Conservation (phyloP, 2,113 vertebrate species). For the Seriola rivoliana region DNA sequence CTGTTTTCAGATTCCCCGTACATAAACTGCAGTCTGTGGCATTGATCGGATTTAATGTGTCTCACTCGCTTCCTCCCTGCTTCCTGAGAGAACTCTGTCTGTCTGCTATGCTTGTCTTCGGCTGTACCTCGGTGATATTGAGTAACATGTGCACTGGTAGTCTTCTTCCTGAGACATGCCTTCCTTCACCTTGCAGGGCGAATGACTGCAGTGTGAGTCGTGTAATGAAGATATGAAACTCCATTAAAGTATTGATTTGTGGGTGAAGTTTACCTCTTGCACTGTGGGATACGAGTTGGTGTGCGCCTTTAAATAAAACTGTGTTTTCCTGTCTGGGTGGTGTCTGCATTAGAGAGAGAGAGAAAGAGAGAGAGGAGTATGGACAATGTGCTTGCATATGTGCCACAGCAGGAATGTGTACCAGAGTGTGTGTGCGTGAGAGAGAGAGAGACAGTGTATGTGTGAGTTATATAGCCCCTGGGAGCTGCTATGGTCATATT, state of each 20-base stretch:
- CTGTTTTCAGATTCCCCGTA: conserved; percentile 47
- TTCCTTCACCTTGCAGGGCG: conserved; percentile 40
- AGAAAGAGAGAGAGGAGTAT: conserved; percentile 23
- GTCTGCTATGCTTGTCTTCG: conserved; percentile 55
- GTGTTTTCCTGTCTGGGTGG: conserved; percentile 38
- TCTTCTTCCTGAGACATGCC: conserved; percentile 30
- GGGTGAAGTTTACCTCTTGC: conserved; percentile 37
- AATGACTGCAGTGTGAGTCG: conserved; percentile 36
- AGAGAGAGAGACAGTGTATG: conserved; percentile 51
- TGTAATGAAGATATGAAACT: conserved; percentile 52
- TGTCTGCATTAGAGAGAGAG: conserved; percentile 20
- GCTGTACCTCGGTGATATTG: conserved; percentile 30
- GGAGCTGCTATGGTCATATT: conserved; percentile 82
- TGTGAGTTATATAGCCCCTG: conserved; percentile 72
- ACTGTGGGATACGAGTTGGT: conserved; percentile 16
- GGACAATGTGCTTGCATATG: conserved; percentile 56
- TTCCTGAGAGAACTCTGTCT: conserved; percentile 38
- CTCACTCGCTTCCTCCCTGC: conserved; percentile 60
- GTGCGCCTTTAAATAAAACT: conserved; percentile 61
- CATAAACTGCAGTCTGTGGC: conserved; percentile 46
- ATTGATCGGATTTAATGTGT: conserved; percentile 58
- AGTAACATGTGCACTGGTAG: conserved; percentile 23
- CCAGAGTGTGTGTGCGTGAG: conserved; percentile 39
- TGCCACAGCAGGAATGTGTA: conserved; percentile 70
- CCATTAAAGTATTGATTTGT: conserved; percentile 67